A percentile compares a stretch with the other conserved stretches of the same genome.
Evolutionary conservation across 2,888 invertebrate species (phyloP).

Genomic region (Chaitophorus viminalis): DNA sequence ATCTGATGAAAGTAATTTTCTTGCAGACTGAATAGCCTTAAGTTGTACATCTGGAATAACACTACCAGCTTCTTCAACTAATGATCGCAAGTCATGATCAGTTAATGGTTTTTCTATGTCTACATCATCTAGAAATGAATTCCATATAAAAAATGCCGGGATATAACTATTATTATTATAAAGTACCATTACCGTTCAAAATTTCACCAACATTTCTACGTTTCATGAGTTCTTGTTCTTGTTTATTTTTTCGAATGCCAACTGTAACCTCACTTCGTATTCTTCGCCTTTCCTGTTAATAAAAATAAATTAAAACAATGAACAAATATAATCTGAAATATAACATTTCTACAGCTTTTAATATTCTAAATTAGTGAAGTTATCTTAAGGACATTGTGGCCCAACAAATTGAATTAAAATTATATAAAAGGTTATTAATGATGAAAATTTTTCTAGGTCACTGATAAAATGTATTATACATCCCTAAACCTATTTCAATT

Average conservation of each 20-base stretch:
- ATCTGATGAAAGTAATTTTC: constrained; percentile 96
- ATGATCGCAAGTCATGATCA: constrained; percentile 80
- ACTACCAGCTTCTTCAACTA: constrained; percentile 86
- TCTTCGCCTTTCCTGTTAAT: constrained; percentile 90
- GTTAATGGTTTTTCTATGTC: constrained; percentile 67
- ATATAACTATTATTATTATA: constrained; percentile 18
- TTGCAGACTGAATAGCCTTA: constrained; percentile 91
- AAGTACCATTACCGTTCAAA: constrained; percentile 72
- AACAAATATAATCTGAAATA: too few relatives aligned
- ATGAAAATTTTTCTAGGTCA: too few relatives aligned
- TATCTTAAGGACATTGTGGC: too few relatives aligned
- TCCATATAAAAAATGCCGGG: neutral
- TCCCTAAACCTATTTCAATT: too few relatives aligned
- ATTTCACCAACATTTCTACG: constrained; percentile 92
- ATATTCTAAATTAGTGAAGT: too few relatives aligned
- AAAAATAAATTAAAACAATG: neutral
- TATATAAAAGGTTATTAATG: too few relatives aligned
- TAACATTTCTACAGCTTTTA: too few relatives aligned
- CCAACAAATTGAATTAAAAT: too few relatives aligned
- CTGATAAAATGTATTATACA: too few relatives aligned
- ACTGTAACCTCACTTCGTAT: constrained; percentile 96
- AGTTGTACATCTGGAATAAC: constrained; percentile 84
- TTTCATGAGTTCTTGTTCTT: constrained; percentile 96
- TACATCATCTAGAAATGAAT: constrained; percentile 64
- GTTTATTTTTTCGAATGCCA: constrained; percentile 96